Base-by-base conservation (phyloP, 2,113 vertebrate genomes). In the Embiotoca jacksoni region DNA sequence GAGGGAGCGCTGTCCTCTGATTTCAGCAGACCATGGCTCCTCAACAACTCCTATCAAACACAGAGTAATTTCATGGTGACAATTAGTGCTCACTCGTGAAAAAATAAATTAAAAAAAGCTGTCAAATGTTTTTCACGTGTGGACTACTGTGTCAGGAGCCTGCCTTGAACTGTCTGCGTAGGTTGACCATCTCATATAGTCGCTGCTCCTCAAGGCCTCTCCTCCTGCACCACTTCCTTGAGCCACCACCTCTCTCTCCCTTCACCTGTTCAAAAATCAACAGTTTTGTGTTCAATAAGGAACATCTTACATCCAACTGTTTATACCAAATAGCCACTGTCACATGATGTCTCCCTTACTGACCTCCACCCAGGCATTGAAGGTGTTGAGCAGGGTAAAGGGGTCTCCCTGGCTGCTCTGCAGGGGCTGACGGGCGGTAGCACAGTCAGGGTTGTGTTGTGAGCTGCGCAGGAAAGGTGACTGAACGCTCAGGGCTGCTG, bases 361-460 rank as follows among this genome's bases (percentile, higher is more conserved):
- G 77, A 98, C 97, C 96, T 97, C 96, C 81, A 99, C 90, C 97
- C 97, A 99, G 63, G 95, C 82, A 0, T 97, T 97, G 88, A 99
- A 99, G 82, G 96, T 72, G 5, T 96, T 97, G 78, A 98, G 96
- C 65, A 99, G 92, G 0, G 95, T 98, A 65, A 99, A 96, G 47
- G 97, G 96, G 92, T 99, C 97, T 0, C 97, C 97, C 1, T 96
- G 95, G 86, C 95, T 95, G 71, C 96, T 97, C 82, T 96, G 94
- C 61, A 99, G 93, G 32, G 95, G 94, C 53, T 94, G 88, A 10
- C 96, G 93, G 0, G 96, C 93, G 0, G 92, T 93, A 0, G 79
- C 73, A 0, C 95, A 94, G 65, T 97, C 96, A 0, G 95, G 95
- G 70, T 95, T 94, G 72, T 92, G 88, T 57, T 95, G 95, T 1